Base-by-base conservation (phyloP, 2,797 vertebrate genomes). In the Acridotheres tristis region DNA sequence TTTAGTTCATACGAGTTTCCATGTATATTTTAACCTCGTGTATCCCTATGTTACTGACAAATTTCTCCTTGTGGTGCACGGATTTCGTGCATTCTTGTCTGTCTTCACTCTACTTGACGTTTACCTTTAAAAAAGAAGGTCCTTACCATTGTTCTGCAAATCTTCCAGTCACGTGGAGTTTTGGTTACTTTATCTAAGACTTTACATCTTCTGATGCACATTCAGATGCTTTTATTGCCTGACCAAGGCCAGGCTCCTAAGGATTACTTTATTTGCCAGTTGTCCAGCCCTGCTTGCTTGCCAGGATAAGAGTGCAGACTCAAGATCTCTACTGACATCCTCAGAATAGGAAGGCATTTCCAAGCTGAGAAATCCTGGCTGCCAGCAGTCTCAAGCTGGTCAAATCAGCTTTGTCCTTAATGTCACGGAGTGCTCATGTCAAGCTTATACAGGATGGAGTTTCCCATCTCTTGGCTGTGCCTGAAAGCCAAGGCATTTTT, bases 41-140 rank as follows among this genome's bases (percentile, higher is more conserved):
- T 29, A 23, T 47, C 43, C 43, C 20, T 57, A 0, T 7, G 11
- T 62, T 27, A n/a, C 68, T 34, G 75, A 25, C 3, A 18, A 13
- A 50, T 68, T 77, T 86, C 48, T 67, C 40, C 20, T 55, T 55
- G 27, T 12, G 50, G 16, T 6, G 4, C 48, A 25, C 1, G 21
- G 23, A 67, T 47, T 2, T 2, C 23, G 2, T 75, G 10, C 16
- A 2, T 84, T 89, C 19, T 45, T 72, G 16, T 47, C 32, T 82
- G 13, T 53, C 29, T 43, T 59, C 0, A 1, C 32, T 74, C 27
- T 61, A 1, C 30, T 90, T 2, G 1, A n/a, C 0, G 1, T 54
- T 27, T 43, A 20, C 19, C 5, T 45, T 14, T 48, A 65, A 82
- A 61, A 58, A 50, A 68, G 54, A 75, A 88, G 27, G 25, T 61